Evolutionary conservation across 2,113 vertebrate species (phyloP).

Genomic region (Syngnathoides biaculeatus): DNA sequence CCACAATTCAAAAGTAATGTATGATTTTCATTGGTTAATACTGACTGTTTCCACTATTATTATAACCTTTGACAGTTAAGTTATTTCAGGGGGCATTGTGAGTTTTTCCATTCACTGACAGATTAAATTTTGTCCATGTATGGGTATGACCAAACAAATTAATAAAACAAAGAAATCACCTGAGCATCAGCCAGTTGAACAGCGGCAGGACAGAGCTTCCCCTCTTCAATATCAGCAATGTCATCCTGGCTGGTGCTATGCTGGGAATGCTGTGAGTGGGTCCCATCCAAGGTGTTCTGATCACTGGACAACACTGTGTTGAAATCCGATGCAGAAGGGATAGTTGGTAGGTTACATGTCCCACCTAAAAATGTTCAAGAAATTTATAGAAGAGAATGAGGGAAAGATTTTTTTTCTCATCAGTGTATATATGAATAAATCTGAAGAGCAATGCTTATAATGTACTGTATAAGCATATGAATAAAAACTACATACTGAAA

Average conservation of each 20-base stretch:
- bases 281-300: slow-evolving; percentile 95
- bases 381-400: too few species aligned
- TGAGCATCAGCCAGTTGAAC: slow-evolving; percentile 98
- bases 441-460: background rate
- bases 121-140: background rate
- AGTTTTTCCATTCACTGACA: background rate
- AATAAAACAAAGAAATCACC: slow-evolving; percentile 62
- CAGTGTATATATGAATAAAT: background rate
- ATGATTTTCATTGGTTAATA: too few species aligned
- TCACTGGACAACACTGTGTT: slow-evolving; percentile 94
- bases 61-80: background rate
- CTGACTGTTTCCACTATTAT: background rate
- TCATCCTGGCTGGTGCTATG: slow-evolving; percentile 96
- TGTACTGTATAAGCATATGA: background rate
- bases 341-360: slow-evolving; percentile 89
- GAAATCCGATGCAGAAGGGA: slow-evolving; percentile 95
- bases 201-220: slow-evolving; percentile 89
- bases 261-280: slow-evolving; percentile 93
- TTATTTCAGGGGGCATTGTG: background rate
- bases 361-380: slow-evolving; percentile 68
- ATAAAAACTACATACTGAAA: background rate
- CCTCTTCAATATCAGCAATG: slow-evolving; percentile 87
- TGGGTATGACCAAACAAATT: background rate
- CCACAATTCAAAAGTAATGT: too few species aligned
- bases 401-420: background rate